These are phyloP conservation scores for Galendromus occidentalis DNA, from an alignment of 1,140 invertebrate genomes.

Conservation along the genomic window DNA sequence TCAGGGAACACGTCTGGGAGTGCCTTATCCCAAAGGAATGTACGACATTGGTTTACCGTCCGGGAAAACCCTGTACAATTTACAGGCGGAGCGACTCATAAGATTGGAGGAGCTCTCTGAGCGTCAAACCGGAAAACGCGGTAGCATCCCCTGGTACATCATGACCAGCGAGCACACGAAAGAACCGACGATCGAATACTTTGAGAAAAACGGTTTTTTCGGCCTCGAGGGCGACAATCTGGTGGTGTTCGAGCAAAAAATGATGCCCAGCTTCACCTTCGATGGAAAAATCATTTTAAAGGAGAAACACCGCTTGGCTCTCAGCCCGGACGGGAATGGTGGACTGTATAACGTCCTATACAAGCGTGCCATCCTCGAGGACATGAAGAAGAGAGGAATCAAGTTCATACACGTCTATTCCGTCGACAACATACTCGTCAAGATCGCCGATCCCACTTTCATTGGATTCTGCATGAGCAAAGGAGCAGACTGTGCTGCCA, in stretches of 20 bases:
- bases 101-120: constrained; percentile 52
- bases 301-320: constrained; percentile 24
- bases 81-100: constrained; percentile 65
- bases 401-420: constrained; percentile 87
- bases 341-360: constrained; percentile 73
- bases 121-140: constrained; percentile 40
- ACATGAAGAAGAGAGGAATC: constrained; percentile 59
- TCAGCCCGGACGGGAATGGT: constrained; percentile 68
- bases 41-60: constrained; percentile 77
- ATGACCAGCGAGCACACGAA: constrained; percentile 94
- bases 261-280: constrained; percentile 80
- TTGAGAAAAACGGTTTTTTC: constrained; percentile 63
- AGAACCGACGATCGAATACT: constrained; percentile 57
- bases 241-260: constrained; percentile 72
- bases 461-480: constrained; percentile 79
- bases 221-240: constrained; percentile 63
- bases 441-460: constrained; percentile 92
- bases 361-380: constrained; percentile 50
- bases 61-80: constrained; percentile 69
- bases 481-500: constrained; percentile 78
- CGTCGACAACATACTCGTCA: constrained; percentile 95
- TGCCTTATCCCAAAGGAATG: constrained; percentile 90
- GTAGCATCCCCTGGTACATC: constrained; percentile 72
- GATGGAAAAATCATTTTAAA: constrained; percentile 84
- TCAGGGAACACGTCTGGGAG: constrained; percentile 77